phyloP scores from a whole-genome alignment of 2,113 vertebrate genomes.

The Oriolus oriolus region DNA sequence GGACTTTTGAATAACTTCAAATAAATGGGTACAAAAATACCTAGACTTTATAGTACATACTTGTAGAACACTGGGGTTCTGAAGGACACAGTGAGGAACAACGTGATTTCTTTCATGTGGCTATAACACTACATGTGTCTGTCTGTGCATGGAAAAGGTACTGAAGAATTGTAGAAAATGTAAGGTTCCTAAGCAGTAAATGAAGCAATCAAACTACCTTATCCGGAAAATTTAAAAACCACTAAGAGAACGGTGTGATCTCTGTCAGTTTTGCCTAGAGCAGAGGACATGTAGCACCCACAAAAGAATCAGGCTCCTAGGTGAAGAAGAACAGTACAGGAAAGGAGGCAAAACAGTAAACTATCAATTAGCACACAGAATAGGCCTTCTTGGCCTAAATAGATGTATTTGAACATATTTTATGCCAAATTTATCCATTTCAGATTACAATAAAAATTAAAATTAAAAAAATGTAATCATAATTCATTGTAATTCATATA shows the following conservation, averaged over 20 bases:
- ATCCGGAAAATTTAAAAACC: not conserved
- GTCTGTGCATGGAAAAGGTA: not conserved
- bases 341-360: not conserved
- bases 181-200: not conserved
- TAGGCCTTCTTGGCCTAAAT: not conserved
- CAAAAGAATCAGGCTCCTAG: not conserved
- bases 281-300: not conserved
- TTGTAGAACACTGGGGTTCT: not conserved
- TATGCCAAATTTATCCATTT: not conserved
- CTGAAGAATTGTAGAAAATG: not conserved
- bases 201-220: not conserved
- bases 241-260: not conserved
- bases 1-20: not conserved
- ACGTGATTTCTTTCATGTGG: rapidly evolving
- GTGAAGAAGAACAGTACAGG: not conserved
- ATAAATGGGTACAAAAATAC: not conserved
- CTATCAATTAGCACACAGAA: not conserved
- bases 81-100: not conserved
- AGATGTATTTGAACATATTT: not conserved
- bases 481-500: not conserved
- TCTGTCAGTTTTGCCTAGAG: not conserved
- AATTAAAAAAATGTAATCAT: not conserved
- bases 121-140: not conserved
- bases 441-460: not conserved
- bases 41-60: not conserved